Evolutionary conservation across 2,888 invertebrate species (phyloP), one percentile per base, ranked within the genome.

Genomic region (Phyllotreta striolata): DNA sequence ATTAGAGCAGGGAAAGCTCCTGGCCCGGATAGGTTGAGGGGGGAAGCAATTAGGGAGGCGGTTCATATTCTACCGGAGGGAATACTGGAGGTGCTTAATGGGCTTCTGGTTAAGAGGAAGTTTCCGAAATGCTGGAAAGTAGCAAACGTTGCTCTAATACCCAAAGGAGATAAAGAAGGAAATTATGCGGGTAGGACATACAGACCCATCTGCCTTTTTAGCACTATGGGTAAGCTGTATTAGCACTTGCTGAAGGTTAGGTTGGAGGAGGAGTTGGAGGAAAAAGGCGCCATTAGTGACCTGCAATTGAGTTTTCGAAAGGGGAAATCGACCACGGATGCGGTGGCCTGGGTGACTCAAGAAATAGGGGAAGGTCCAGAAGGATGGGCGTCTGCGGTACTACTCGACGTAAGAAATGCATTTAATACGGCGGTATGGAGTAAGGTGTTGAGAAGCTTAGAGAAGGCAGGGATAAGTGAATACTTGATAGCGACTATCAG

Each of bases 221-320:
- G 38, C 6, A 38, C 6, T 4, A 14, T 54, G 4, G 39, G 39
- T 1, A 54, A 54, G 10, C 38, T 39, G 2, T 12, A 5, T 9
- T 37, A 38, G n/a, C 3, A 10, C n/a, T n/a, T 54, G 8, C 5
- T 39, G 5, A 13, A 54, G 40, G 1, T 6, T 6, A 39, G 13
- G 38, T 38, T 54, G 39, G 39, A 54, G 6, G 6, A 38, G n/a
- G 1, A 24, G 3, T n/a, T 54, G 38, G 10, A n/a, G 5, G 5
- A 52, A 3, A 34, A 24, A 34, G 6, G 3, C 3, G 38, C 38
- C 9, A 14, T 52, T 0, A 8, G 37, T 9, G 12, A 8, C 1
- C 37, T 9, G 10, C 54, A 54, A 13, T 54, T 54, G 4, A 39
- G 39, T 1, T 54, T 54, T 8, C 24, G 54, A 13, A 1, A 38